These are phyloP conservation scores for Pogona vitticeps DNA, from an alignment of 2,113 vertebrate species.

Conservation along the genomic window DNA sequence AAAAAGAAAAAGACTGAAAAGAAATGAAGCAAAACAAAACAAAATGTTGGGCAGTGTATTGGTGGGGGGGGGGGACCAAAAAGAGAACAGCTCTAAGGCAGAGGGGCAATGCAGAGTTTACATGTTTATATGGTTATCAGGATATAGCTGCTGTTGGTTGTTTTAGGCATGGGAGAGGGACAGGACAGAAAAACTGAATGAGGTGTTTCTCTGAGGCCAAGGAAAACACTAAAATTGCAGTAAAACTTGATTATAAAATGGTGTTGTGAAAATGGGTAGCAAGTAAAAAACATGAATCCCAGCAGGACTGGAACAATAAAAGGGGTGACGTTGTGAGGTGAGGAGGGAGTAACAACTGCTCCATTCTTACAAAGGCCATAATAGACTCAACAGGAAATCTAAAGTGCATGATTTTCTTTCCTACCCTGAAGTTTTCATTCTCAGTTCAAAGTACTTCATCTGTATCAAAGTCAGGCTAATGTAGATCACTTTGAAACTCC, in stretches of 20 bases:
- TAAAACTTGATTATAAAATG: constrained; percentile 14
- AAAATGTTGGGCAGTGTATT: background rate
- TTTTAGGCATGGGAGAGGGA: background rate
- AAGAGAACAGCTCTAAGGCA: background rate
- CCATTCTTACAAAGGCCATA: background rate
- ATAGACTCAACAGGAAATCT: background rate
- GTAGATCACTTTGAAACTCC: constrained; percentile 2
- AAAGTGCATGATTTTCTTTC: background rate
- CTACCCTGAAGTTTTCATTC: background rate
- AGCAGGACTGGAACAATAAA: background rate
- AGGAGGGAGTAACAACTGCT: background rate
- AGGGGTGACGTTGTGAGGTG: background rate
- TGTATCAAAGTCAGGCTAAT: constrained; percentile 24
- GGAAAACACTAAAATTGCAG: background rate
- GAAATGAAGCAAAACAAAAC: background rate
- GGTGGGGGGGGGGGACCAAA: background rate
- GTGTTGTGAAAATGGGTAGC: background rate
- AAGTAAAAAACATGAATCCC: constrained; percentile 1
- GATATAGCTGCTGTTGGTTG: background rate
- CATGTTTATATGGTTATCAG: background rate
- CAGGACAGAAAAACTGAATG: background rate
- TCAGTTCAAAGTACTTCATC: constrained; percentile 31
- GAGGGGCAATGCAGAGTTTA: background rate
- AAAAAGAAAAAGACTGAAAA: too few species aligned
- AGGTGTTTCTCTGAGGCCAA: background rate